Percentiles rank a stretch among this genome's conserved stretches.
phyloP scores from a whole-genome alignment of 2,888 invertebrate genomes.

The Philereme vetulata region DNA sequence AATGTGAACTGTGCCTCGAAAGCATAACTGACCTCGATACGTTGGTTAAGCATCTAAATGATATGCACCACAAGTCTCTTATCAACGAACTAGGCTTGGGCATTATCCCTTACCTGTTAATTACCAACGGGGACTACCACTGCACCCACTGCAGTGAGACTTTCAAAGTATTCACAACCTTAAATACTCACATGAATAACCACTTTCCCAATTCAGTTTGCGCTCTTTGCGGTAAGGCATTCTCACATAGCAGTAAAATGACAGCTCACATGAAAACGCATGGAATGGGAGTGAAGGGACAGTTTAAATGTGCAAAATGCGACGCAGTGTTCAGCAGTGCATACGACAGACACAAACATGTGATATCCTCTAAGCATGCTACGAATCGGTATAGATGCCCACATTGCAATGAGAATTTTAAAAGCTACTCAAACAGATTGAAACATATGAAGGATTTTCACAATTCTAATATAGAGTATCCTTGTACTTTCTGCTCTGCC shows the following conservation, averaged over 20 bases:
- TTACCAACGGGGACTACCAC: slow-evolving; percentile 49
- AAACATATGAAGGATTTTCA: slow-evolving; percentile 62
- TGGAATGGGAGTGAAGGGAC: slow-evolving; percentile 18
- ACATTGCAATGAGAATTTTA: slow-evolving; percentile 65
- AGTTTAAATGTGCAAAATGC: slow-evolving; percentile 65
- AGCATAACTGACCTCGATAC: slow-evolving; percentile 50
- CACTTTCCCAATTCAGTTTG: slow-evolving; percentile 74
- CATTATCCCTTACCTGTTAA: slow-evolving; percentile 61
- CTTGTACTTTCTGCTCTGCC: slow-evolving; percentile 65
- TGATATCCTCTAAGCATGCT: slow-evolving; percentile 51
- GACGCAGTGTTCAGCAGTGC: slow-evolving; percentile 54
- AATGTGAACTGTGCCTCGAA: slow-evolving; percentile 61
- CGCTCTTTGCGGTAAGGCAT: slow-evolving; percentile 67
- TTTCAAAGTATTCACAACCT: slow-evolving; percentile 64
- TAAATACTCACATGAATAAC: slow-evolving; percentile 69
- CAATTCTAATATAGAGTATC: slow-evolving; percentile 62
- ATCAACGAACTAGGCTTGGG: slow-evolving; percentile 57
- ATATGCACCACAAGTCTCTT: slow-evolving; percentile 59
- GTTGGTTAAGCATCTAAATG: slow-evolving; percentile 60
- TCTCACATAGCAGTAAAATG: slow-evolving; percentile 29
- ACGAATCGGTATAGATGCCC: slow-evolving; percentile 46
- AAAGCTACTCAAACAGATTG: slow-evolving; percentile 59
- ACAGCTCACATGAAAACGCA: slow-evolving; percentile 27
- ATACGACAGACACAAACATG: slow-evolving; percentile 58
- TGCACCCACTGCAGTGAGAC: slow-evolving; percentile 62